A percentile compares a stretch with the other conserved stretches of the same genome.
These are phyloP conservation scores for Onychorhynchus coronatus DNA, from an alignment of 2,113 vertebrate species.

Conservation along the genomic window DNA sequence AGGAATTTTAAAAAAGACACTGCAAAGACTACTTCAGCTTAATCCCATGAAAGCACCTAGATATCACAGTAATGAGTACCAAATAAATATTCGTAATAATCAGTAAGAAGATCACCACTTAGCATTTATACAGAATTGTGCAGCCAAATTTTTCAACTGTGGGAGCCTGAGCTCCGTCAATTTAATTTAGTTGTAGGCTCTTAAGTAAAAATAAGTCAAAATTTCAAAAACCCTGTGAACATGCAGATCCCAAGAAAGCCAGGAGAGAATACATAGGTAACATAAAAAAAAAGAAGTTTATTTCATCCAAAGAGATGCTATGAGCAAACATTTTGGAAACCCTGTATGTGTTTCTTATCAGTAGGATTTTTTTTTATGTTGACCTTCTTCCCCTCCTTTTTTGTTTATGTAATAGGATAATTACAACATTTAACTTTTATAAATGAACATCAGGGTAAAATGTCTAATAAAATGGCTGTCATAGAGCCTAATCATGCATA, in stretches of 20 bases:
- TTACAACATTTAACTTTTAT: slow-evolving; percentile 31
- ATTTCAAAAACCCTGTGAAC: not conserved
- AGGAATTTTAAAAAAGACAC: not conserved
- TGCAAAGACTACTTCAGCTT: not conserved
- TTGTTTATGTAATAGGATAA: slow-evolving; percentile 11
- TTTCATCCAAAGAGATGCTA: not conserved
- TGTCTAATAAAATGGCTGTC: slow-evolving; percentile 17
- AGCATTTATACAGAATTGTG: not conserved
- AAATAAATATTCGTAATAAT: not conserved
- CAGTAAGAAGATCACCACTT: not conserved
- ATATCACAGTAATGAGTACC: not conserved
- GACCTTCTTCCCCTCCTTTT: not conserved
- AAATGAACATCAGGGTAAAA: slow-evolving; percentile 5
- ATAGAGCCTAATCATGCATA: slow-evolving; percentile 23
- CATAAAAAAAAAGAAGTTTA: not conserved
- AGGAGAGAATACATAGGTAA: not conserved
- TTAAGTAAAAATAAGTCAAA: not conserved
- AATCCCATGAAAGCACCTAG: not conserved
- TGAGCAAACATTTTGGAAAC: not conserved
- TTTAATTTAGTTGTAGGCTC: not conserved
- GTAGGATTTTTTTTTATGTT: not conserved
- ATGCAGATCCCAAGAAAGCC: not conserved
- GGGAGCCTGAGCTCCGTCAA: not conserved
- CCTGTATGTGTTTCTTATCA: not conserved
- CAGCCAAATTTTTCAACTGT: not conserved